These are phyloP conservation scores for Riptortus pedestris DNA, from an alignment of 1,140 invertebrate genomes.

Conservation along the genomic window DNA sequence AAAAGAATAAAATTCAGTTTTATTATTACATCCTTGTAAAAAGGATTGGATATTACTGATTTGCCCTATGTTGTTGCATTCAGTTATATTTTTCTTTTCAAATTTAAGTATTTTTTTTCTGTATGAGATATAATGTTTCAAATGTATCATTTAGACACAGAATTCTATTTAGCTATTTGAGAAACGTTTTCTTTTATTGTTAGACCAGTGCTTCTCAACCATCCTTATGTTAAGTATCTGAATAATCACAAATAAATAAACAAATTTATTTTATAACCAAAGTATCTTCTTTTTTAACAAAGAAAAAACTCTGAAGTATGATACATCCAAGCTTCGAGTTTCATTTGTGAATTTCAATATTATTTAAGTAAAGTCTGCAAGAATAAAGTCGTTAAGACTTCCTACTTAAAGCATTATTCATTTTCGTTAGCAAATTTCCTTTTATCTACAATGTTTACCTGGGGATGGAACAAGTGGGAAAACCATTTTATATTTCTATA, in stretches of 20 bases:
- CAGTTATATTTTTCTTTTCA: neutral
- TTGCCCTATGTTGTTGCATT: slow-evolving; percentile 1
- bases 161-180: neutral
- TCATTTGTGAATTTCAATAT: neutral
- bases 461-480: too few relatives aligned
- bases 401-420: too few relatives aligned
- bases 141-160: neutral
- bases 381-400: neutral
- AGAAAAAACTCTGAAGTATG: neutral
- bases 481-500: too few relatives aligned
- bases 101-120: neutral
- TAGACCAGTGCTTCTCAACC: neutral
- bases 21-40: slow-evolving; percentile 9
- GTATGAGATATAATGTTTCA: neutral
- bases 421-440: too few relatives aligned
- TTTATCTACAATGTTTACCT: too few relatives aligned
- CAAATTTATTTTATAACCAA: neutral
- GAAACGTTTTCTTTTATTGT: neutral
- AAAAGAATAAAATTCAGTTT: slow-evolving; percentile 14
- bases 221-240: too few relatives aligned
- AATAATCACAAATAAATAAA: neutral
- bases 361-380: neutral
- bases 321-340: neutral
- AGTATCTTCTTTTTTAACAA: neutral
- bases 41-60: slow-evolving; percentile 6